A percentile compares a stretch with the other conserved stretches of the same genome.
phyloP scores from a whole-genome alignment of 1,140 invertebrate genomes.

The Teleopsis dalmanni region DNA sequence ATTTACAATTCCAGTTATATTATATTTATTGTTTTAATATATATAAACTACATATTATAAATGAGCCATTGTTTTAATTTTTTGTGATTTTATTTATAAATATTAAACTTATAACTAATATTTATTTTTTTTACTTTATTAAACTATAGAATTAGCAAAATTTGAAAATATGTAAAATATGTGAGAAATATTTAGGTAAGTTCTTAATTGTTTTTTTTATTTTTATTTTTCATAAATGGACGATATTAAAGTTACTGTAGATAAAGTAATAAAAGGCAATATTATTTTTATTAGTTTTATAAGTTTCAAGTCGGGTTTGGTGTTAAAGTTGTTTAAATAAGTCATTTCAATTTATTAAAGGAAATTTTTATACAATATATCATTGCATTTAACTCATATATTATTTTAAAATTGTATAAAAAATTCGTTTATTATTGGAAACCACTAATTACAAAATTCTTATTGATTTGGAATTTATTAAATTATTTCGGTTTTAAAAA shows the following conservation, averaged over 20 bases:
- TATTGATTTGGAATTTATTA: too few species aligned
- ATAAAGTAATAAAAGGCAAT: conserved; percentile 12
- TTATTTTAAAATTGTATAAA: background rate
- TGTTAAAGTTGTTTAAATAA: background rate
- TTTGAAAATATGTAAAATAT: background rate
- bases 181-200: background rate
- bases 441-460: too few species aligned
- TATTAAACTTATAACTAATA: too few species aligned
- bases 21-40: too few species aligned
- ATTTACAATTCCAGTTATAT: too few species aligned
- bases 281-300: conserved; percentile 1
- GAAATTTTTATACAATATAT: too few species aligned
- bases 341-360: background rate
- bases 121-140: background rate
- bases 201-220: too few species aligned
- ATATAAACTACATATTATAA: too few species aligned
- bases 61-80: too few species aligned
- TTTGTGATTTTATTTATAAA: too few species aligned
- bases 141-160: background rate
- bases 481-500: too few species aligned
- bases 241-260: conserved; percentile 9
- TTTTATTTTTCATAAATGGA: conserved; percentile 6
- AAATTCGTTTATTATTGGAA: conserved; percentile 9
- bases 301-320: background rate
- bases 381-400: too few species aligned